These are phyloP conservation scores for Etheostoma nigrum DNA, from an alignment of 2,797 vertebrate genomes.

Conservation along the genomic window DNA sequence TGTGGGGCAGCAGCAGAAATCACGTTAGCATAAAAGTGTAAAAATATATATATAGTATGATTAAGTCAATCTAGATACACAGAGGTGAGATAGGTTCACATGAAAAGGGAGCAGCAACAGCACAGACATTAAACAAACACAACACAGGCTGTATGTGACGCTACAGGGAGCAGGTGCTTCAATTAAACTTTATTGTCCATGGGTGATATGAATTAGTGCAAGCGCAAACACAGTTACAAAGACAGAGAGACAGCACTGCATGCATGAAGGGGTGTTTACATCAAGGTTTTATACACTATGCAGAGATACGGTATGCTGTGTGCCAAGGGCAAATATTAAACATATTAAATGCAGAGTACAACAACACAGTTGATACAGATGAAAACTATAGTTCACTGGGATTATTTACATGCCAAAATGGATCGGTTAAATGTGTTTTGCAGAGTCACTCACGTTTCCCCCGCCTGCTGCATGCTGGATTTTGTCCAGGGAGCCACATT, in stretches of 20 bases:
- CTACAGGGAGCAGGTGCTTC: conserved; percentile 46
- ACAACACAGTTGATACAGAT: conserved; percentile 19
- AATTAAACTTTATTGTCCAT: conserved; percentile 58
- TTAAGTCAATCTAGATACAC: background rate
- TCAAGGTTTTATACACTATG: background rate
- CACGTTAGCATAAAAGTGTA: conserved; percentile 11
- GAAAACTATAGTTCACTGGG: background rate
- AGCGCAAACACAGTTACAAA: conserved; percentile 29
- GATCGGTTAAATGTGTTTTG: background rate
- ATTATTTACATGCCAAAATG: background rate
- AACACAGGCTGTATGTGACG: conserved; percentile 4
- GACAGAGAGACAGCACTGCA: conserved; percentile 13
- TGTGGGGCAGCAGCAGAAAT: conserved; percentile 57
- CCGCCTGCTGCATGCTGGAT: conserved; percentile 91
- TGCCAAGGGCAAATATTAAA: background rate
- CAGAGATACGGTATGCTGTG: conserved; percentile 19
- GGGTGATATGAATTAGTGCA: conserved; percentile 31
- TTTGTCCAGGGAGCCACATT: conserved; percentile 96
- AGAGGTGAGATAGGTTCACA: conserved; percentile 23
- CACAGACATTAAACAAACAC: conserved; percentile 34
- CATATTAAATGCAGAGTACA: conserved; percentile 7
- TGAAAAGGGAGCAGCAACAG: conserved; percentile 19
- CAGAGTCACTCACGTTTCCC: conserved; percentile 91
- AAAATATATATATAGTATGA: background rate
- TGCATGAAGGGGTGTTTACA: conserved; percentile 26